phyloP scores from a whole-genome alignment of 2,797 vertebrate genomes.

The Vultur gryphus region DNA sequence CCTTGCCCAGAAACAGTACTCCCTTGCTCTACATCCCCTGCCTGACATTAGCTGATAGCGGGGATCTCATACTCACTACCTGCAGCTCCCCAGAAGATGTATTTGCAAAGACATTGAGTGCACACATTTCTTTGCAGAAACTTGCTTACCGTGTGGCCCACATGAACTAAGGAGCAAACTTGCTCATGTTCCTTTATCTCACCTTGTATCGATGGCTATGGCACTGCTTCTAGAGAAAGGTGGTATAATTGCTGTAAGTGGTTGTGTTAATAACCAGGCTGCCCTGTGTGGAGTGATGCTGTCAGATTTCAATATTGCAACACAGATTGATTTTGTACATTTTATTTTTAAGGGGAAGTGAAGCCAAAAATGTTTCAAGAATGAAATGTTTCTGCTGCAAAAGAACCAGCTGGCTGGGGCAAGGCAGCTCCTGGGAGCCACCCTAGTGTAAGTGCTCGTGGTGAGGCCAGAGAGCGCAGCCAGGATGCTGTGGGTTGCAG shows the following conservation, averaged over 20 bases:
- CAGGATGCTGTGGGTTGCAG: neutral
- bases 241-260: neutral
- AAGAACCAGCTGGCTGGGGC: neutral
- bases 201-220: neutral
- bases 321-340: conserved; percentile 21
- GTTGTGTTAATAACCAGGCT: neutral
- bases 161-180: neutral
- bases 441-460: accelerated
- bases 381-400: neutral
- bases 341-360: conserved; percentile 29
- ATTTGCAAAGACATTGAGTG: neutral
- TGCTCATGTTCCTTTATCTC: neutral
- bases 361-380: conserved; percentile 14
- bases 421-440: neutral
- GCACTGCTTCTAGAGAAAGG: neutral
- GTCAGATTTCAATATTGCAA: conserved; percentile 1
- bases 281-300: neutral
- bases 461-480: accelerated
- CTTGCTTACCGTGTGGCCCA: neutral
- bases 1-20: neutral
- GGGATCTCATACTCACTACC: neutral
- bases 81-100: neutral
- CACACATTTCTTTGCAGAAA: neutral
- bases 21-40: neutral
- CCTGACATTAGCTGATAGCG: neutral